Conservation (phyloP, 35 echinoderm and acorn worm genomes). For the Ophioderma brevispina region DNA sequence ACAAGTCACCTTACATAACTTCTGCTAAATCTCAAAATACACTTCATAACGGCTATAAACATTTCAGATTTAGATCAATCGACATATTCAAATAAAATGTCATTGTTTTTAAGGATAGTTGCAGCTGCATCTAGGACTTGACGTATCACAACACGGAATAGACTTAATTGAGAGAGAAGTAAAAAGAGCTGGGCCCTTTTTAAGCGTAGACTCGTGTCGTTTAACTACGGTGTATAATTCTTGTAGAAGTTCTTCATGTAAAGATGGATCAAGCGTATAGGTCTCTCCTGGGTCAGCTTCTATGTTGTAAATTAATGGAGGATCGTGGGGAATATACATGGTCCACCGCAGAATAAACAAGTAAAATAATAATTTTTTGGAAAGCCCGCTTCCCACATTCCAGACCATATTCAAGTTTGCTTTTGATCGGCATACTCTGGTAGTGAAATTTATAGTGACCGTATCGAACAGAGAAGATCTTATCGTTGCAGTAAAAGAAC, state of each 20-base stretch:
- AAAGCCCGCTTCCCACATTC: neutral
- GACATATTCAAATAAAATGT: too few species aligned
- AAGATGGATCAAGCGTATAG: neutral
- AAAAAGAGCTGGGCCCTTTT: neutral
- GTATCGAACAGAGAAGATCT: neutral
- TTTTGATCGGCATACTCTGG: neutral
- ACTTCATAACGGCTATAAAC: too few species aligned
- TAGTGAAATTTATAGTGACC: neutral
- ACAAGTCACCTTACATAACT: too few species aligned
- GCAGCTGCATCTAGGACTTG: neutral
- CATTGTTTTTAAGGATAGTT: neutral
- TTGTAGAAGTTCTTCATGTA: neutral
- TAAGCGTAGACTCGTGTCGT: neutral
- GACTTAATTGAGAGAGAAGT: neutral
- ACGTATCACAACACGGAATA: neutral
- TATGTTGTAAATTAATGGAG: neutral
- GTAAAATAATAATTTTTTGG: neutral
- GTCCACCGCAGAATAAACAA: neutral
- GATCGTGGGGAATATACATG: neutral
- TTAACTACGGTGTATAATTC: neutral
- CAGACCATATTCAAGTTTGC: neutral
- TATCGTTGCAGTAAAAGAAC: neutral
- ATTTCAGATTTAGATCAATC: too few species aligned
- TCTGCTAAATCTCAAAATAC: too few species aligned
- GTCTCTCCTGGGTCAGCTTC: neutral